Percentiles rank a stretch among this genome's conserved stretches.
These are phyloP conservation scores for Hybos culiciformis DNA, from an alignment of 2,888 invertebrate genomes.

Conservation along the genomic window DNA sequence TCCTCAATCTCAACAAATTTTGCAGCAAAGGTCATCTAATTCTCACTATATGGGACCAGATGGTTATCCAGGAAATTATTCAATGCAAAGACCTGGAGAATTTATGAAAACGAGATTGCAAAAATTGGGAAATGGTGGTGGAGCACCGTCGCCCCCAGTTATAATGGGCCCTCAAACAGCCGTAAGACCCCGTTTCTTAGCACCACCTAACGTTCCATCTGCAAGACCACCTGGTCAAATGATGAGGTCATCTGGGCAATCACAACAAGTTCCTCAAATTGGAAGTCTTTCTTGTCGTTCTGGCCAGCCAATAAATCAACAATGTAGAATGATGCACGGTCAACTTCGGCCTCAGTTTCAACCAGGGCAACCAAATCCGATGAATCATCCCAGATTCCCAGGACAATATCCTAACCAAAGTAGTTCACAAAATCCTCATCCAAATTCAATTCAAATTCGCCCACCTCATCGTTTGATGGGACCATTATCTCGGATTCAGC, in stretches of 20 bases:
- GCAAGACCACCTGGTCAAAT: slow-evolving; percentile 1
- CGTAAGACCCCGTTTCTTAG: slow-evolving; percentile 12
- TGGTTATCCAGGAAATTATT: slow-evolving; percentile 9
- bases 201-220: slow-evolving; percentile 4
- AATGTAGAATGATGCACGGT: no score
- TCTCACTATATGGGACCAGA: slow-evolving; percentile 11
- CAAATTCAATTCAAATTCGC: background rate
- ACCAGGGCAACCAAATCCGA: no score
- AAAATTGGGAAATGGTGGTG: slow-evolving; percentile 6
- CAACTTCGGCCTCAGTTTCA: background rate
- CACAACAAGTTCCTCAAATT: background rate
- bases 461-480: background rate
- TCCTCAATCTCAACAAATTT: slow-evolving; percentile 16
- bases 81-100: slow-evolving; percentile 17
- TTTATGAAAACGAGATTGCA: slow-evolving; percentile 17
- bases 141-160: slow-evolving; percentile 9
- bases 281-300: background rate
- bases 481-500: no score
- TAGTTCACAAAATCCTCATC: background rate
- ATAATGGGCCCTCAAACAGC: slow-evolving; percentile 12
- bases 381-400: no score
- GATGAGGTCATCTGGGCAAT: no score
- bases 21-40: slow-evolving; percentile 21
- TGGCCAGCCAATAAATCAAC: background rate
- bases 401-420: no score